Evolutionary conservation across 2,113 vertebrate genomes (phyloP).

Genomic region (Antechinus flavipes): DNA sequence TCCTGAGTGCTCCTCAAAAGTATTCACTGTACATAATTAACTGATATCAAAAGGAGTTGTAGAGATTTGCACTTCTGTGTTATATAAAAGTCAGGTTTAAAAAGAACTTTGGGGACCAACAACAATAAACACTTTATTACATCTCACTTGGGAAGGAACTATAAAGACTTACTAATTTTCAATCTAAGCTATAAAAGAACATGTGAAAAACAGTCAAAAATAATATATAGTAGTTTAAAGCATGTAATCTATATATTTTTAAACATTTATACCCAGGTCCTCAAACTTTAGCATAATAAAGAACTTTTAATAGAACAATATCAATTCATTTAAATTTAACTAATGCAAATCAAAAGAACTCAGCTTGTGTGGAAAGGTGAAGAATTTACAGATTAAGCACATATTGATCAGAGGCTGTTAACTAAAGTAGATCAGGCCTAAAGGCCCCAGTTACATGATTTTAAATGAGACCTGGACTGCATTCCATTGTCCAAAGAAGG

Average conservation of each 20-base stretch:
- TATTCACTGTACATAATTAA: conserved; percentile 50
- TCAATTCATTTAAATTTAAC: not conserved
- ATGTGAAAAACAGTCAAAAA: not conserved
- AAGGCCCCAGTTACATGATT: too few species aligned
- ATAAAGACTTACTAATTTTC: not conserved
- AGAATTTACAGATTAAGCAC: too few species aligned
- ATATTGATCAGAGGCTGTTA: too few species aligned
- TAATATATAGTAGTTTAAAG: not conserved
- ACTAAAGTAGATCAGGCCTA: too few species aligned
- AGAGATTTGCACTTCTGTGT: conserved; percentile 35
- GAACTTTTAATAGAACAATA: not conserved
- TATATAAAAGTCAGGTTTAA: conserved; percentile 14
- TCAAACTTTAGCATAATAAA: not conserved
- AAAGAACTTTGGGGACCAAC: not conserved
- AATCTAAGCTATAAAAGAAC: not conserved
- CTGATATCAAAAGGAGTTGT: not conserved
- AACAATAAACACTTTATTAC: conserved; percentile 1
- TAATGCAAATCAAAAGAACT: not conserved
- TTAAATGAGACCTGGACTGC: too few species aligned
- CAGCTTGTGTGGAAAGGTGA: too few species aligned
- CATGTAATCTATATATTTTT: not conserved
- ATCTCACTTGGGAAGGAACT: conserved; percentile 23
- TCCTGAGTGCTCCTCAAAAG: conserved; percentile 33
- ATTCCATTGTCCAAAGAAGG: too few species aligned
- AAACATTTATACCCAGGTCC: conserved; percentile 17